A percentile compares a stretch with the other conserved stretches of the same genome.
phyloP scores from a whole-genome alignment of 2,113 vertebrate species.

The Paramormyrops kingsleyae region DNA sequence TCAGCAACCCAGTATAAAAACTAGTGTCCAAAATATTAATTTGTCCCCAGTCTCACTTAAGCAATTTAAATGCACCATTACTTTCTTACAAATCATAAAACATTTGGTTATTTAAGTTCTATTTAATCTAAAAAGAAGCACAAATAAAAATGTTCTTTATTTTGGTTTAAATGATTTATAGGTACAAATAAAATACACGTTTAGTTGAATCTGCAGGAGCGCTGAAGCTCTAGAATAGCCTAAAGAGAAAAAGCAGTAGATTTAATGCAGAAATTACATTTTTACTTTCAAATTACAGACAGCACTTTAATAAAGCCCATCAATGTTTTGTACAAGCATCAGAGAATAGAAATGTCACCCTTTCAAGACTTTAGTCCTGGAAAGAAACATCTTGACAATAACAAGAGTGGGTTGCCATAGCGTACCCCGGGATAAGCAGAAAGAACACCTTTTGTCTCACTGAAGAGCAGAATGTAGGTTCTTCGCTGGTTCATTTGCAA shows the following conservation, averaged over 20 bases:
- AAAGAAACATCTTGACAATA: not conserved
- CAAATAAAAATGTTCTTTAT: not conserved
- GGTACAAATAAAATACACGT: not conserved
- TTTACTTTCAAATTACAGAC: constrained; percentile 4
- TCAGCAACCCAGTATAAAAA: not conserved
- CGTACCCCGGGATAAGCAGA: not conserved
- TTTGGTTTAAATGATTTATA: not conserved
- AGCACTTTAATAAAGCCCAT: constrained; percentile 10
- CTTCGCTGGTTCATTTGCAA: not conserved
- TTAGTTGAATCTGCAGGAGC: not conserved
- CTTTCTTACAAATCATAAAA: not conserved
- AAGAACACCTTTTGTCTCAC: not conserved
- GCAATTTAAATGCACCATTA: not conserved
- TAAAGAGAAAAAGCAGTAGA: constrained; percentile 5
- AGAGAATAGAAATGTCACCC: constrained; percentile 8
- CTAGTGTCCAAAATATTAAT: not conserved
- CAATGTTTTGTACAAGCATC: constrained; percentile 1
- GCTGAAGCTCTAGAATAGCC: constrained; percentile 3
- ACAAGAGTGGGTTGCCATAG: not conserved
- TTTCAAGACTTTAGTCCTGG: not conserved
- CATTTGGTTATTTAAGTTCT: not conserved
- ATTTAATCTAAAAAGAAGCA: not conserved
- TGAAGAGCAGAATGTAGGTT: not conserved
- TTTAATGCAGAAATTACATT: constrained; percentile 4
- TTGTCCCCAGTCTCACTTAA: not conserved